A percentile compares a stretch with the other conserved stretches of the same genome.
Evolutionary conservation across 92 coral and sea anemone species (phyloP).

Genomic region (Galaxea fascicularis): DNA sequence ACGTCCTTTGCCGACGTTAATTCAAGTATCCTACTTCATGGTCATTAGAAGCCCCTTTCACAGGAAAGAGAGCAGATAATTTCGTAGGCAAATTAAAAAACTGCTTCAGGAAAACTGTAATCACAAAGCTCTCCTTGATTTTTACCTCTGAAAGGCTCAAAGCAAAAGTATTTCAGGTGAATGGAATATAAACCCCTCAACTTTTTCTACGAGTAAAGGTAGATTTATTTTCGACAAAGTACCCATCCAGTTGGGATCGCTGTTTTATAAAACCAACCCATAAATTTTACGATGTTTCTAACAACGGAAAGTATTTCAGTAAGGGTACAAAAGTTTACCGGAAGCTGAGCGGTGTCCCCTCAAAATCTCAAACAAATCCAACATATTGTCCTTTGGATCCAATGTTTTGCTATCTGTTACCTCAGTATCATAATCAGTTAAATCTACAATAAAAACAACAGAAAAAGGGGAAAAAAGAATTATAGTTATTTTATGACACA

Average conservation of each 20-base stretch:
- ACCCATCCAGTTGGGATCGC: neutral
- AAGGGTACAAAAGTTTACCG: neutral
- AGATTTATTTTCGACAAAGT: neutral
- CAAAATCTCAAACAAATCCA: slow-evolving; percentile 50
- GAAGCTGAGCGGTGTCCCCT: slow-evolving; percentile 14
- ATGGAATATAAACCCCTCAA: no score
- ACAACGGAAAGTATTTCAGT: neutral
- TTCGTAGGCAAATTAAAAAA: no score
- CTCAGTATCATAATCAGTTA: slow-evolving; percentile 27
- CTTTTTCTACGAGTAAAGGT: neutral
- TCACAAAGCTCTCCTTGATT: no score
- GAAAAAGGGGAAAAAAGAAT: neutral
- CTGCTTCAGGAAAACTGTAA: no score
- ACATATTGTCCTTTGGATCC: slow-evolving; percentile 34
- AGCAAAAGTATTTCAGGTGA: no score
- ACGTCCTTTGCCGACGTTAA: no score
- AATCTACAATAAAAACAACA: slow-evolving; percentile 14
- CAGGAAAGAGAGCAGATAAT: no score
- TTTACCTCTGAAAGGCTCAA: no score
- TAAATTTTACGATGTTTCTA: neutral
- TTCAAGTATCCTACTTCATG: no score
- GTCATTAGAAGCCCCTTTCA: no score
- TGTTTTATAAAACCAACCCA: neutral
- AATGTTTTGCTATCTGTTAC: neutral
- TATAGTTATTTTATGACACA: neutral